Evolutionary conservation across 2,888 invertebrate species (phyloP), one percentile per base, ranked within the genome.

Genomic region (Dicyrtomina minuta): DNA sequence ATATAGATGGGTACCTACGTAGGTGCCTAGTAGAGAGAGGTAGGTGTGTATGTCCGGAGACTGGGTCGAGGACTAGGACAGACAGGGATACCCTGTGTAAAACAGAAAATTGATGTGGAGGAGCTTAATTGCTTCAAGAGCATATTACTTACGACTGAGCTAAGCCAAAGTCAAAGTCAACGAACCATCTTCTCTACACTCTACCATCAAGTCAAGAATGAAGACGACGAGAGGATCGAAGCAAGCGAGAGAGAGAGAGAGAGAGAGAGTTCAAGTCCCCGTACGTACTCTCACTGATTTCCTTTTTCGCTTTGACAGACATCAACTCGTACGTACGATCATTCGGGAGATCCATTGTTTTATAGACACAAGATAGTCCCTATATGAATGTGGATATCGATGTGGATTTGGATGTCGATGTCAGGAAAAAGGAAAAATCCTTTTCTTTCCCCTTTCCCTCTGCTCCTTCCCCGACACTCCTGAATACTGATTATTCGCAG

Each of bases 101-200:
- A 46, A 46, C 20, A 27, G 55, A 55, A 55, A 55, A 26, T 26
- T 22, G 26, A 55, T 24, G n/a, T 27, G n/a, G 55, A 55, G 27
- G 55, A 17, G 51, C 26, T 26, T 55, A 55, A 55, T 55, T 55
- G 55, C 55, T 24, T 51, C 51, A 51, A 33, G 33, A 33, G 33
- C 33, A 33, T 33, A 33, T 33, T 33, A 33, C 33, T 33, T 33
- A 33, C 33, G 33, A 33, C 8, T 33, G 33, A 33, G 33, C 3
- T 5, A 8, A 33, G 33, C 4, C 33, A 3, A 33, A 33, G 33
- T 8, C 33, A 33, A n/a, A 22, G 17, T 49, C 22, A n/a, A 13
- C 44, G 15, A 44, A 44, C n/a, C 44, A n/a, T 44, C n/a, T 44
- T 44, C 13, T 44, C 44, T 44, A 13, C 44, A 44, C 44, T 44